Evolutionary conservation across 2,797 vertebrate genomes (phyloP), one percentile per base, ranked within the genome.

Genomic region (Sebastes nivosus): DNA sequence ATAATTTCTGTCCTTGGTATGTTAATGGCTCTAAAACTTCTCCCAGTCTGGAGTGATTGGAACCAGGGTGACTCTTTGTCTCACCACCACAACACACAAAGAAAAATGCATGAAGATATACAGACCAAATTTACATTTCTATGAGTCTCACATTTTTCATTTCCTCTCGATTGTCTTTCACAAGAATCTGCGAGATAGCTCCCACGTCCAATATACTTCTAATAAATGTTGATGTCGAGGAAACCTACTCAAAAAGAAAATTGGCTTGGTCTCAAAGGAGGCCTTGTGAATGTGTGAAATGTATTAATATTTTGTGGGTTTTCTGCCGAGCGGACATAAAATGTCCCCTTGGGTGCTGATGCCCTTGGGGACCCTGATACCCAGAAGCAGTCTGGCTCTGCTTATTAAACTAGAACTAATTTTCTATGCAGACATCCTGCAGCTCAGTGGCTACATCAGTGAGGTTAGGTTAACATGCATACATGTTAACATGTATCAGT

Each of bases 321-420:
- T 54, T 46, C 38, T 69, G 60, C 55, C 2, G 11, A 80, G 70
- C 73, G 69, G 65, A 74, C 77, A 76, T 72, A 71, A 72, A 87
- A 72, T 20, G n/a, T 64, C 27, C 81, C 72, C 50, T 18, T 14
- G 76, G 71, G 84, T 42, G 76, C 57, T 46, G 52, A 72, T 81
- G 27, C 65, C 84, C 68, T 54, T 18, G 4, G 20, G 75, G 75
- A 73, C 58, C 64, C 42, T 13, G 46, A 34, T 27, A 55, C 67
- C 64, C 58, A 63, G 75, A 24, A 76, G 74, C 76, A 46, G 67
- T 61, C 57, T 79, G 77, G 7, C 54, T 82, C 75, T 81, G 83
- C 55, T 79, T 82, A 79, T 86, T 66, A 77, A 85, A 72, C 69
- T 55, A 30, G 46, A 84, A 79, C 50, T 75, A 64, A 86, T 84